Conservation (phyloP, 2,113 vertebrate species). For the Oncorhynchus kisutch region DNA sequence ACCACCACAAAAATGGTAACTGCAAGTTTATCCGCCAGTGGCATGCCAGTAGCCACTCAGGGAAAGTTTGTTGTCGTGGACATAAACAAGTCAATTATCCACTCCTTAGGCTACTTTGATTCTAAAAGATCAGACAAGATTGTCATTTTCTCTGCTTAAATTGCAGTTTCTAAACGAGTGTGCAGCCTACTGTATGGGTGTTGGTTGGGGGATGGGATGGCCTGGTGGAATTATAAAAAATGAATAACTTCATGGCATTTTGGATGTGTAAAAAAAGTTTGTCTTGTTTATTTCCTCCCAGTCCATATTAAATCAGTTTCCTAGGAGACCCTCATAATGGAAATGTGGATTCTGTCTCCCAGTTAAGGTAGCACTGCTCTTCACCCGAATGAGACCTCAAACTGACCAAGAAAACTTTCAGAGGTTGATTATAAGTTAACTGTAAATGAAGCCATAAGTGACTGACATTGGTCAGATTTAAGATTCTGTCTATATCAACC, state of each 20-base stretch:
- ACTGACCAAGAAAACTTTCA: neutral
- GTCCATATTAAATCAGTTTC: constrained; percentile 32
- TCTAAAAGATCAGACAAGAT: neutral
- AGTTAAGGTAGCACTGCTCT: constrained; percentile 37
- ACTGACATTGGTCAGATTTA: neutral
- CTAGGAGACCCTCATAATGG: constrained; percentile 37
- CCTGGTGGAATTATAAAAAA: constrained; percentile 1
- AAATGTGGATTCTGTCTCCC: constrained; percentile 26
- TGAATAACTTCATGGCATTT: constrained; percentile 17
- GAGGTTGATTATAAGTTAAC: neutral
- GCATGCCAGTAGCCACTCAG: neutral
- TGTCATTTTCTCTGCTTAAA: neutral
- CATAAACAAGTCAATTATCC: constrained; percentile 12
- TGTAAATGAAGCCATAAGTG: neutral
- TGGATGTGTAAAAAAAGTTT: neutral
- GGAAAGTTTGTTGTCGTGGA: constrained; percentile 1
- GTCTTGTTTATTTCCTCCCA: constrained; percentile 22
- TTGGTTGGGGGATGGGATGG: neutral
- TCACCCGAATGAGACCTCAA: neutral
- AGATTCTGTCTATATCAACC: neutral
- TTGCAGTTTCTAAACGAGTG: neutral
- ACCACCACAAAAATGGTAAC: neutral
- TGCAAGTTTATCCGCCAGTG: neutral
- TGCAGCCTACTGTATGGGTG: neutral
- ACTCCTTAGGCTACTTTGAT: neutral